Evolutionary conservation across 2,888 invertebrate species (phyloP), one percentile per base, ranked within the genome.

Genomic region (Zygogramma bicolorata): DNA sequence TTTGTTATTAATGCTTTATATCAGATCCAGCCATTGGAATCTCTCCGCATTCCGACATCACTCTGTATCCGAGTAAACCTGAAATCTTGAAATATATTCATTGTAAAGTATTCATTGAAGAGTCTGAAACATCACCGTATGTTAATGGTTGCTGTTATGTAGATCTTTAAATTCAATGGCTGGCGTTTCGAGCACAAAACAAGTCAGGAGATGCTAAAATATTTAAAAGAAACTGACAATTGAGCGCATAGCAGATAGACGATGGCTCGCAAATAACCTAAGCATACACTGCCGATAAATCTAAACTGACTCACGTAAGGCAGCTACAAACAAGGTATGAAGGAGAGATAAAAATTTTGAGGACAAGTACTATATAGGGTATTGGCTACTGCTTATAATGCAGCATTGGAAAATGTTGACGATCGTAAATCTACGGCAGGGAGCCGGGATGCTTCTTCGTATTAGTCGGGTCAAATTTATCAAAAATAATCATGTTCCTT

Each of bases 261-360:
- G 75, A 73, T 76, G 80, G 27, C 77, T 84, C 83, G 81, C 83
- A 84, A 84, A 84, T 84, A 83, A 83, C 81, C 80, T 75, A 76
- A 80, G 80, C 78, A 79, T 81, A 83, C 82, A 81, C 77, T 78
- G 77, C 76, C 81, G 78, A 85, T 85, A 86, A 85, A 86, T 86
- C 85, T 83, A 81, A 79, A 79, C 72, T 75, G 79, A 82, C 82
- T 81, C 82, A 79, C 83, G 84, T 82, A 81, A 84, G 83, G 84
- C 84, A 84, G 83, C 83, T 85, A 85, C 85, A 85, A 85, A 86
- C 86, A 86, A 86, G 86, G 85, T 84, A 84, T 85, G 85, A 84
- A 85, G 84, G 84, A 86, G 85, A 86, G 86, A 86, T 86, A 87
- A 87, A 87, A 86, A 86, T 87, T 86, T 87, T 86, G 86, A 87